phyloP scores from a whole-genome alignment of 2,113 vertebrate species.

The Nesogale talazaci region DNA sequence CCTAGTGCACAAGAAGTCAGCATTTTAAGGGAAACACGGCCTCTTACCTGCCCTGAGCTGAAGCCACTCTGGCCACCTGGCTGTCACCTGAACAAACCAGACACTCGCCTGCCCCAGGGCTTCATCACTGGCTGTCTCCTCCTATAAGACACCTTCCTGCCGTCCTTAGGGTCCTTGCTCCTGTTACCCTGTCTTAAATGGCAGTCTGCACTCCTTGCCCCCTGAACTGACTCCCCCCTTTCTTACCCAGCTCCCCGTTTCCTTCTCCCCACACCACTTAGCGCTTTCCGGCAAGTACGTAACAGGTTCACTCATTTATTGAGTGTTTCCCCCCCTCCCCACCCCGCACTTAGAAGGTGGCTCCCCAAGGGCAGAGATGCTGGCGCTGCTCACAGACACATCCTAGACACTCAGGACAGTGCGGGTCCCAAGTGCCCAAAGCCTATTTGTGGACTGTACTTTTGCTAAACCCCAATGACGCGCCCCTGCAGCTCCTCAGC shows the following conservation, averaged over 20 bases:
- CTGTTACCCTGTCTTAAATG: not conserved
- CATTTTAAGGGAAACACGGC: not conserved
- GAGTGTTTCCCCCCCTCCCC: not conserved
- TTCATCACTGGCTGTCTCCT: not conserved
- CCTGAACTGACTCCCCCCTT: not conserved
- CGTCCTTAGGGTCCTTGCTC: not conserved
- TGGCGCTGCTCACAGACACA: constrained; percentile 21
- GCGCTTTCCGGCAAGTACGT: constrained; percentile 1
- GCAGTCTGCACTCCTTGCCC: not conserved
- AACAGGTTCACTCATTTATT: not conserved
- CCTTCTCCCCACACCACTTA: not conserved
- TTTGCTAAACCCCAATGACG: not conserved
- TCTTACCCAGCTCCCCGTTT: constrained; percentile 27
- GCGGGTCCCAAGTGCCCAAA: not conserved
- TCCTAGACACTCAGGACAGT: not conserved
- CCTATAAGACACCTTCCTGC: not conserved
- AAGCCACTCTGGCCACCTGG: not conserved
- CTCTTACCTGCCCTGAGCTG: not conserved
- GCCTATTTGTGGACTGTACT: not conserved
- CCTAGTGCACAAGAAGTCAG: not conserved
- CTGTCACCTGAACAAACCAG: not conserved
- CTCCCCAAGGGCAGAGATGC: not conserved
- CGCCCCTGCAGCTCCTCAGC: constrained; percentile 4
- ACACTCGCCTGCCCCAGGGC: not conserved
- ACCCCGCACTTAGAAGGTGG: not conserved